Base-by-base conservation (phyloP, 2,113 vertebrate genomes). In the Coracopsis vasa region DNA sequence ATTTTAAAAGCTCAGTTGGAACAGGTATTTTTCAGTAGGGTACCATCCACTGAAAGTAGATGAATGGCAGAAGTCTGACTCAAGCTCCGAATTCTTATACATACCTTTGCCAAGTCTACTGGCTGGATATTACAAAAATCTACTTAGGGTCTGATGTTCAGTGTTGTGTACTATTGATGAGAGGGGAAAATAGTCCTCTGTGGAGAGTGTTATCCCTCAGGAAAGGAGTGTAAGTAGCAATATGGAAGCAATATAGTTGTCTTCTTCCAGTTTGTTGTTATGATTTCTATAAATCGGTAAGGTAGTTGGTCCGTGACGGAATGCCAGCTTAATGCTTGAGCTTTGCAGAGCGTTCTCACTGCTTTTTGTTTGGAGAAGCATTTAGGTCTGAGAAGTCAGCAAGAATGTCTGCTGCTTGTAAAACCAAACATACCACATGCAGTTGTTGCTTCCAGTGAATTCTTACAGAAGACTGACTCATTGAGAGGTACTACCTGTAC, bases 331-430 rank as follows among this genome's bases (percentile, higher is more conserved):
- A 95, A 69, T 21, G 27, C 53, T 81, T 81, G 41, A 84, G 37
- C 78, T 92, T 53, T 85, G 45, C 61, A 78, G 50, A 84, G 67
- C 58, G 11, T 74, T 93, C 90, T 90, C 33, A 17, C 48, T 82
- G 0, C 18, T 70, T 84, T 24, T 81, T 90, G 61, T 48, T 92
- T 73, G 51, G 58, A 80, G 60, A 83, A 74, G 45, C 50, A 47
- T 83, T 82, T 86, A 48, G 13, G 73, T 77, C 37, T 80, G 77
- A 79, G 65, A 72, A 80, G 18, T 69, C 58, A 45, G 41, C 58
- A 91, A 70, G 37, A 75, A 77, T 42, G 51, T 88, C 39, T 3
- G 16, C 29, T 71, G 51, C 28, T 62, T 4, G 2, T 54, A 54
- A 64, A 93, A 82, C 14, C 16, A 75, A 69, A 73, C 39, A 11